A percentile compares a stretch with the other conserved stretches of the same genome.
These are phyloP conservation scores for Gymnodraco acuticeps DNA, from an alignment of 2,797 vertebrate species.

Conservation along the genomic window DNA sequence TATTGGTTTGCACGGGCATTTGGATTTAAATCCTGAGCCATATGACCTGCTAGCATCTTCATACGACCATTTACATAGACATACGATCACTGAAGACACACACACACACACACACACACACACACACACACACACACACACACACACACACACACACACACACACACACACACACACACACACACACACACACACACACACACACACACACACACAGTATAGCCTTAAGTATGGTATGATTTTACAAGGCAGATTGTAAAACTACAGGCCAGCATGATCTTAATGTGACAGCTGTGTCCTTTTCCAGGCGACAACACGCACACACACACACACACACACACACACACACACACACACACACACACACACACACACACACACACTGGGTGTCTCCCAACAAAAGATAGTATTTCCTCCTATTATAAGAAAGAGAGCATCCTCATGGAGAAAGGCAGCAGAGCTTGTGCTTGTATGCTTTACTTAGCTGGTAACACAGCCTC, in stretches of 20 bases:
- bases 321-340: slow-evolving; percentile 18
- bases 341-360: slow-evolving; percentile 30
- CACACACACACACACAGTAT: slow-evolving; percentile 7
- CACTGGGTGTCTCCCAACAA: slow-evolving; percentile 24
- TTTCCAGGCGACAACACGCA: slow-evolving; percentile 51
- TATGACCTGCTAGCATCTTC: slow-evolving; percentile 62
- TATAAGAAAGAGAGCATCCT: slow-evolving; percentile 52
- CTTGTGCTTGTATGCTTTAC: slow-evolving; percentile 62
- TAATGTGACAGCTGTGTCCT: slow-evolving; percentile 80
- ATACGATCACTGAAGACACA: slow-evolving; percentile 44
- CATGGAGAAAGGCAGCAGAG: slow-evolving; percentile 28
- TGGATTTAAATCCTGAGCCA: slow-evolving; percentile 66
- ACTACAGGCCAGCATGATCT: slow-evolving; percentile 68
- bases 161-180: slow-evolving; percentile 17
- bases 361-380: slow-evolving; percentile 19
- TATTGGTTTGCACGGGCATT: slow-evolving; percentile 63
- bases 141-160: slow-evolving; percentile 20
- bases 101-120: slow-evolving; percentile 19
- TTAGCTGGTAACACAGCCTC: slow-evolving; percentile 58
- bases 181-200: slow-evolving; percentile 26
- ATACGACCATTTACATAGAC: slow-evolving; percentile 42
- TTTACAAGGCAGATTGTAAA: slow-evolving; percentile 72
- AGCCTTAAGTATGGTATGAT: slow-evolving; percentile 53
- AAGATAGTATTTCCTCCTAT: slow-evolving; percentile 42
- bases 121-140: slow-evolving; percentile 21